Evolutionary conservation across 2,888 invertebrate genomes (phyloP).

Genomic region (Exocentrus adspersus): DNA sequence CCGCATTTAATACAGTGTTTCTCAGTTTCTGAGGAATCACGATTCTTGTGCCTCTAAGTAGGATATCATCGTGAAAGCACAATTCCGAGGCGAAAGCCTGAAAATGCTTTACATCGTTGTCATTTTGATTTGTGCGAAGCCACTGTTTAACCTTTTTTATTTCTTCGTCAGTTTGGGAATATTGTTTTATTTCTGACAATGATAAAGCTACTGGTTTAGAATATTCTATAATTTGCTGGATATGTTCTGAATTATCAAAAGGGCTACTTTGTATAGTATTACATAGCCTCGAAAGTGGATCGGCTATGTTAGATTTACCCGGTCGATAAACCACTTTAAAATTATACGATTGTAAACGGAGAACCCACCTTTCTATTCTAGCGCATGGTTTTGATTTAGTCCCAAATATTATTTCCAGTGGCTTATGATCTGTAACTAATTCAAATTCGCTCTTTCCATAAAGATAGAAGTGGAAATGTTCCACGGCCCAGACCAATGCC

Average conservation of each 20-base stretch:
- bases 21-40: conserved; percentile 22
- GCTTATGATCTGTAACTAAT: conserved; percentile 51
- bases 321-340: conserved; percentile 31
- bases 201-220: neutral
- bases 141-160: neutral
- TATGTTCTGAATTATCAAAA: neutral
- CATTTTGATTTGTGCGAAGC: neutral
- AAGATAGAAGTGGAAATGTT: conserved; percentile 44
- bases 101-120: neutral
- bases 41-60: conserved; percentile 3
- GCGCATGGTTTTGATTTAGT: conserved; percentile 46
- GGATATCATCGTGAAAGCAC: conserved; percentile 18
- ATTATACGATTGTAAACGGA: conserved; percentile 32
- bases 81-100: conserved; percentile 9
- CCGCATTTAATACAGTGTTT: conserved; percentile 40
- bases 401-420: conserved; percentile 53
- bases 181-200: neutral
- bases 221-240: neutral
- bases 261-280: neutral
- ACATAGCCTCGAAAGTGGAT: conserved; percentile 28
- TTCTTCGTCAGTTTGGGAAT: neutral
- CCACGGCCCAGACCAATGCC: conserved; percentile 59
- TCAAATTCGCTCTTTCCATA: conserved; percentile 42
- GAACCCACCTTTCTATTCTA: conserved; percentile 30
- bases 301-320: conserved; percentile 34